Conservation (phyloP, 53 echinoderm and acorn worm genomes). For the Henricia sp. region DNA sequence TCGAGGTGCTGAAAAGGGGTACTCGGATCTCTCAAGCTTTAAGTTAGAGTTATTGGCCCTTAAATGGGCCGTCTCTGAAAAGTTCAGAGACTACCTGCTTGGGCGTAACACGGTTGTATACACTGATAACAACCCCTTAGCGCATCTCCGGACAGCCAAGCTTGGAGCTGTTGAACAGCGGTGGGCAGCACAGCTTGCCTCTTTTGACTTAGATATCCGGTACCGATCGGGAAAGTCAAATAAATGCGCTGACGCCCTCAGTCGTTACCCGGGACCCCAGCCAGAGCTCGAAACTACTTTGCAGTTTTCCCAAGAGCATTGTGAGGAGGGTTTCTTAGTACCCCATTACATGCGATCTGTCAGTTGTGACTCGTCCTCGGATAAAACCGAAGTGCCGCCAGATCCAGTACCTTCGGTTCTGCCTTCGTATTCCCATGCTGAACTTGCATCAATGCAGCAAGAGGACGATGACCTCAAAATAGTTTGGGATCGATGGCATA, state of each 20-base stretch:
- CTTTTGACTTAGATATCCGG: conserved; percentile 46
- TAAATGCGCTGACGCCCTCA: too few relatives aligned
- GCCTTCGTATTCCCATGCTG: background rate
- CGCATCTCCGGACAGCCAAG: too few relatives aligned
- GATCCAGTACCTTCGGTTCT: background rate
- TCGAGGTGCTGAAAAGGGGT: conserved; percentile 31
- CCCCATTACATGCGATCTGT: background rate
- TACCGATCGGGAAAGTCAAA: too few relatives aligned
- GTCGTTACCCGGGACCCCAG: background rate
- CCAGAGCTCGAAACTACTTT: background rate
- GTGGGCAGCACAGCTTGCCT: conserved; percentile 60
- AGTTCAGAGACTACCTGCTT: conserved; percentile 42
- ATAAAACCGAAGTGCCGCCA: background rate
- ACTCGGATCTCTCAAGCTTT: conserved; percentile 23
- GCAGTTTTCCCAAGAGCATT: background rate
- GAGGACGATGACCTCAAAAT: background rate
- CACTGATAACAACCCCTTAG: conserved; percentile 61
- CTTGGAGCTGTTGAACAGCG: too few relatives aligned
- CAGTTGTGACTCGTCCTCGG: background rate
- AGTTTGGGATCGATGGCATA: background rate
- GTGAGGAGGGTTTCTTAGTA: background rate
- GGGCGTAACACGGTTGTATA: background rate
- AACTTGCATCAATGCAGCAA: conserved; percentile 1
- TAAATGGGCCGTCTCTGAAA: conserved; percentile 40
- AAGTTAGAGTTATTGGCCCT: background rate